Percentiles rank a stretch among this genome's conserved stretches.
Conservation (phyloP, 2,113 vertebrate species). For the Anoura caudifer region DNA sequence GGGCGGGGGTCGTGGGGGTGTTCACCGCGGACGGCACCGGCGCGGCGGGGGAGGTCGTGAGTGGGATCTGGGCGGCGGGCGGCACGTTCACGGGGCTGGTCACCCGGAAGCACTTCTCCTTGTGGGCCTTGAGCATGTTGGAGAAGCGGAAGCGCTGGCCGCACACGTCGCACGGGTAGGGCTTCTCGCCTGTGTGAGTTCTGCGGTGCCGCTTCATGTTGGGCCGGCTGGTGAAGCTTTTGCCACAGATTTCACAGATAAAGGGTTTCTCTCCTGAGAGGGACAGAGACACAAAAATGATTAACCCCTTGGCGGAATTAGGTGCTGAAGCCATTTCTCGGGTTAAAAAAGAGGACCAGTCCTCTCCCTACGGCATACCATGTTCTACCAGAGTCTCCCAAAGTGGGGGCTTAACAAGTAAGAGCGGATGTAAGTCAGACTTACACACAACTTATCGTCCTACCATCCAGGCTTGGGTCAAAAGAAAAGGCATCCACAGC, state of each 20-base stretch:
- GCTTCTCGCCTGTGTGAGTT: conserved; percentile 98
- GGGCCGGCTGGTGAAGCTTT: conserved; percentile 98
- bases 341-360: neutral
- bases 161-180: conserved; percentile 96
- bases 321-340: neutral
- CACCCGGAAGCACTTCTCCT: conserved; percentile 98
- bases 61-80: conserved; percentile 82
- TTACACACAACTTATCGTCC: neutral
- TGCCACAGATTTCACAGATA: conserved; percentile 99
- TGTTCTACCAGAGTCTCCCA: neutral
- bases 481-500: neutral
- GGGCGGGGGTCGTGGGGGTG: conserved; percentile 73
- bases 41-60: conserved; percentile 83
- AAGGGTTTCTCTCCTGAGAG: conserved; percentile 96
- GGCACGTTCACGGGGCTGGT: conserved; percentile 92
- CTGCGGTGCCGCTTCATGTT: conserved; percentile 98
- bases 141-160: conserved; percentile 98
- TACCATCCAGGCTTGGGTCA: neutral
- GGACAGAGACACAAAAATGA: conserved; percentile 24
- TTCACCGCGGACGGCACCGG: conserved; percentile 78
- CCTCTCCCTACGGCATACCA: too few species aligned
- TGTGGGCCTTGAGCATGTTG: conserved; percentile 99
- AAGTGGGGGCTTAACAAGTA: neutral
- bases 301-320: neutral
- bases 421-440: neutral